Evolutionary conservation across 2,113 vertebrate species (phyloP).

Genomic region (Ciconia boyciana): DNA sequence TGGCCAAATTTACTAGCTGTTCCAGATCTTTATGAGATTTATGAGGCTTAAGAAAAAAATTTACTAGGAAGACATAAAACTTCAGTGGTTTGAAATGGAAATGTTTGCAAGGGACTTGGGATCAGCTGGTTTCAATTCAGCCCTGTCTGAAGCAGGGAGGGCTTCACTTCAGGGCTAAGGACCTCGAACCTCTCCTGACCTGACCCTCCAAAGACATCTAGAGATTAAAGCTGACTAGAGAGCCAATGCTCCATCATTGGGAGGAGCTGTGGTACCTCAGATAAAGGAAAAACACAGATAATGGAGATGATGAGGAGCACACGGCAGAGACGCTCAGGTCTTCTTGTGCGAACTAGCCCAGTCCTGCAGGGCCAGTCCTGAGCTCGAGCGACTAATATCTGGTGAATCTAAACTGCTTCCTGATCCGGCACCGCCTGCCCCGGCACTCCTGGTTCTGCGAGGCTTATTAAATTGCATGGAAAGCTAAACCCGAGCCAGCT

Average conservation of each 20-base stretch:
- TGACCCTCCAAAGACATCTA: slow-evolving; percentile 7
- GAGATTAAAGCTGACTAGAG: slow-evolving; percentile 5
- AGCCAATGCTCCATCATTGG: background rate
- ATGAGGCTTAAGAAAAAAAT: slow-evolving; percentile 61
- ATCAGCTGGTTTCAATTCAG: slow-evolving; percentile 72
- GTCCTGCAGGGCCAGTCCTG: background rate
- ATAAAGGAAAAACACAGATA: background rate
- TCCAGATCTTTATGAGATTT: slow-evolving; percentile 68
- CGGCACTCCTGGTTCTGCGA: background rate
- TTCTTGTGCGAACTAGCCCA: background rate
- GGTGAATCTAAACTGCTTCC: background rate
- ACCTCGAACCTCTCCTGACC: background rate
- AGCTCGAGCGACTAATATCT: background rate
- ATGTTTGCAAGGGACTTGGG: slow-evolving; percentile 56
- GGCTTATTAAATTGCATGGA: background rate
- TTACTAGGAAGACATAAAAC: slow-evolving; percentile 69
- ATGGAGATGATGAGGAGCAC: background rate
- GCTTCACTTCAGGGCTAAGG: slow-evolving; percentile 13
- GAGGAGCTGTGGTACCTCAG: slow-evolving; percentile 11
- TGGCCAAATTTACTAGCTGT: slow-evolving; percentile 64
- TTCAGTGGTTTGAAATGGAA: slow-evolving; percentile 68
- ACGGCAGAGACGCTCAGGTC: background rate
- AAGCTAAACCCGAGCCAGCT: background rate
- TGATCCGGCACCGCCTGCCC: background rate
- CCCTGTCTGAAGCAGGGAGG: slow-evolving; percentile 34